Conservation (phyloP, 2,113 vertebrate genomes). For the Rhinolophus sinicus region DNA sequence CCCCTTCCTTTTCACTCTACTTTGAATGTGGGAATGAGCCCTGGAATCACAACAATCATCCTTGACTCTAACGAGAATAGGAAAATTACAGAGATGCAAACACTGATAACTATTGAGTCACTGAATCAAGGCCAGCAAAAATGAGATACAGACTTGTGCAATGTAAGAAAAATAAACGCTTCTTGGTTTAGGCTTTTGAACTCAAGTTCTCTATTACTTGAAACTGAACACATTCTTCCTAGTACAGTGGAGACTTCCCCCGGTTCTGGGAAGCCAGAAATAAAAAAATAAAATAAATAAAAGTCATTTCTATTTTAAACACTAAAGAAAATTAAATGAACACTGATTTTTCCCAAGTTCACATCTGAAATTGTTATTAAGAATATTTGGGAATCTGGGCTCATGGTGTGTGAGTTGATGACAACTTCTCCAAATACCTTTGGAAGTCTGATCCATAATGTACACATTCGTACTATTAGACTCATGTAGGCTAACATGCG, state of each 20-base stretch:
- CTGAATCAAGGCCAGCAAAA: conserved; percentile 53
- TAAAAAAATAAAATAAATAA: conserved; percentile 21
- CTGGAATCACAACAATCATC: background rate
- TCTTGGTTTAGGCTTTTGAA: conserved; percentile 48
- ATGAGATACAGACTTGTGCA: conserved; percentile 31
- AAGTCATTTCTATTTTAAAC: conserved; percentile 46
- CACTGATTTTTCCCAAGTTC: conserved; percentile 6
- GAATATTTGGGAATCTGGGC: conserved; percentile 57
- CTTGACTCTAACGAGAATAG: background rate
- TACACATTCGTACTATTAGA: conserved; percentile 55
- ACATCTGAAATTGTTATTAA: conserved; percentile 70
- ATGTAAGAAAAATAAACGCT: conserved; percentile 38
- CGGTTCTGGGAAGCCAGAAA: background rate
- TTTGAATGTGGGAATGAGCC: background rate
- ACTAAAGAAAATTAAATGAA: conserved; percentile 34
- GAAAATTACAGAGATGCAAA: conserved; percentile 59
- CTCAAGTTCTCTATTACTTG: conserved; percentile 22
- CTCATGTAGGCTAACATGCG: conserved; percentile 17
- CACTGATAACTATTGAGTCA: background rate
- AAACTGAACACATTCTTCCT: conserved; percentile 36
- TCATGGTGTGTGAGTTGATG: conserved; percentile 64
- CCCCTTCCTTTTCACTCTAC: background rate
- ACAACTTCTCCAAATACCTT: conserved; percentile 68
- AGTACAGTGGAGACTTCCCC: background rate
- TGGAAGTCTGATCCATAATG: conserved; percentile 22